Evolutionary conservation across 2,888 invertebrate genomes (phyloP).

Genomic region (Linnaemya tessellans): DNA sequence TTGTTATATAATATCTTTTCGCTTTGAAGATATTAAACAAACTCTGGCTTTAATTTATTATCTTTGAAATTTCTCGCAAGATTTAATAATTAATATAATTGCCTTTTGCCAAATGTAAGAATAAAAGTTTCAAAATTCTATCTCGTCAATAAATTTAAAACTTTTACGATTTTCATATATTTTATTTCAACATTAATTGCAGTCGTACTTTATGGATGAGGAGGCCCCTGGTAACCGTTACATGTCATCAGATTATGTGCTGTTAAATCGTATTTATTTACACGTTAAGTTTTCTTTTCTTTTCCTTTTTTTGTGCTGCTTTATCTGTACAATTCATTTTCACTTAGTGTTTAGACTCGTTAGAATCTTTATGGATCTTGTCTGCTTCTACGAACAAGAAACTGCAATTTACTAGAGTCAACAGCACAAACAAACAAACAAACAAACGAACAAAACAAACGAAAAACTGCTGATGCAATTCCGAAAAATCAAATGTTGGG

Average conservation of each 20-base stretch:
- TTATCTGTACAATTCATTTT: constrained; percentile 52
- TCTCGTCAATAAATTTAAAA: constrained; percentile 40
- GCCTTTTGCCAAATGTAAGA: constrained; percentile 16
- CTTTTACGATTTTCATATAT: constrained; percentile 61
- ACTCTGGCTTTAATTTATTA: neutral
- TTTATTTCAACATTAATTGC: constrained; percentile 56
- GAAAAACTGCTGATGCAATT: constrained; percentile 58
- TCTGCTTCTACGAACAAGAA: constrained; percentile 64
- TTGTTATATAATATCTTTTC: neutral
- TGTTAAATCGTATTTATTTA: constrained; percentile 51
- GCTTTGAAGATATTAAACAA: neutral
- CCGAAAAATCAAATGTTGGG: constrained; percentile 43
- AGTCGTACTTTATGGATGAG: constrained; percentile 37
- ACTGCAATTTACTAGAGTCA: constrained; percentile 65
- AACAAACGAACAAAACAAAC: constrained; percentile 1
- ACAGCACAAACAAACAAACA: constrained; percentile 35
- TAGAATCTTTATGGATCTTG: constrained; percentile 66
- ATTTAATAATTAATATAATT: constrained; percentile 36
- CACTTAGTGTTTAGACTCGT: constrained; percentile 52
- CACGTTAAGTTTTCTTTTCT: constrained; percentile 6
- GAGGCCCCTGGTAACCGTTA: constrained; percentile 64
- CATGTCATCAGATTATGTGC: constrained; percentile 66
- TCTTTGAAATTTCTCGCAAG: neutral
- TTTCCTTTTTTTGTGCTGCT: no score
- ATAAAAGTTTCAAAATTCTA: constrained; percentile 1